Evolutionary conservation across 2,797 vertebrate genomes (phyloP).

Genomic region (Aulostomus chinensis): DNA sequence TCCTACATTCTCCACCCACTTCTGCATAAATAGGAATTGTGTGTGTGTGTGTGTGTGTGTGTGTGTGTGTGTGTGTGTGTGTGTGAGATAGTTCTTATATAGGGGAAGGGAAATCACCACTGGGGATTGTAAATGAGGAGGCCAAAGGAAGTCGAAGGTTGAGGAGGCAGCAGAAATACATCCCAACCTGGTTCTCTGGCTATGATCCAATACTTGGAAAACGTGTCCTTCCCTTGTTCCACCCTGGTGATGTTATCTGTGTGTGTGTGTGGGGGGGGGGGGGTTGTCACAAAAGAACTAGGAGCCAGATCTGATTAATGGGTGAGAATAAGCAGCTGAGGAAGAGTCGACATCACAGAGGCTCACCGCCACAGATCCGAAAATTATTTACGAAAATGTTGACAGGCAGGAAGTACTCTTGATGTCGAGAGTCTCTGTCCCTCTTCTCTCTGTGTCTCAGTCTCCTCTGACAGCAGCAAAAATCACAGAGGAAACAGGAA

Average conservation of each 20-base stretch:
- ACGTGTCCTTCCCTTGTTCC: slow-evolving; percentile 55
- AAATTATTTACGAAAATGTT: too few species aligned
- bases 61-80: too few species aligned
- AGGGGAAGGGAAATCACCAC: too few species aligned
- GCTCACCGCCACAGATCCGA: background rate
- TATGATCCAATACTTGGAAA: slow-evolving; percentile 60
- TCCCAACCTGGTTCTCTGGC: slow-evolving; percentile 34
- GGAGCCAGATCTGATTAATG: too few species aligned
- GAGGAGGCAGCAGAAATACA: slow-evolving; percentile 22
- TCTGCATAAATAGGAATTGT: too few species aligned
- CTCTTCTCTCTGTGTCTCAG: slow-evolving; percentile 11
- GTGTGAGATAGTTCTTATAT: too few species aligned
- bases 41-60: too few species aligned
- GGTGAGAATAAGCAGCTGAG: too few species aligned
- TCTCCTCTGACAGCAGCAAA: slow-evolving; percentile 66
- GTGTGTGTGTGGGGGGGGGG: too few species aligned
- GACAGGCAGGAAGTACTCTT: slow-evolving; percentile 20
- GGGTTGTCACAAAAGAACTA: too few species aligned
- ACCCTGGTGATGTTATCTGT: background rate
- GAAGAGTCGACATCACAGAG: background rate
- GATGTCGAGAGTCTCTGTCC: slow-evolving; percentile 16
- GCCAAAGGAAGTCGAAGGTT: slow-evolving; percentile 34
- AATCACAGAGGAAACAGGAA: slow-evolving; percentile 84
- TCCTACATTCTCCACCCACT: too few species aligned
- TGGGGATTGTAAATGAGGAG: slow-evolving; percentile 23